Evolutionary conservation across 2,113 vertebrate species (phyloP), one percentile per base, ranked within the genome.

Genomic region (Garra rufa): DNA sequence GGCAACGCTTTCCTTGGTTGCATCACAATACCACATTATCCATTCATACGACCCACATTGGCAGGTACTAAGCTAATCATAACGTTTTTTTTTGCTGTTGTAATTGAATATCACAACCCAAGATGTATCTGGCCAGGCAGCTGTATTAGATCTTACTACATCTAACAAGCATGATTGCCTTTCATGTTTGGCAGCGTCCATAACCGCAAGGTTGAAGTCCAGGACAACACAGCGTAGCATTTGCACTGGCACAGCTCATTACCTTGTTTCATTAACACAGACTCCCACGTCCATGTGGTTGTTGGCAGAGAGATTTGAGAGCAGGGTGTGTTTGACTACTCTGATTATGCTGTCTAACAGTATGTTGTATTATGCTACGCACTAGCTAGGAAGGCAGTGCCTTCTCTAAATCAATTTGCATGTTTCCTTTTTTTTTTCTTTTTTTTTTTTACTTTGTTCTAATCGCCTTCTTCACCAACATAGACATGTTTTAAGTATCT

Each of bases 191-290:
- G 80, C 80, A 82, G 46, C 6, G 10, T 30, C 44, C 80, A 70
- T 69, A 70, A 55, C 17, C 46, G 48, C 80, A 82, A 82, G 80
- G 80, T 82, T 69, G 65, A 70, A 55, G 46, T 82, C 65, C 79
- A 82, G 79, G 46, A 82, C 65, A 82, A 70, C 63, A 24, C 65
- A 41, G 46, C 46, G 43, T 41, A 82, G 46, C 79, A 24, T 70
- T 70, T 70, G 46, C 79, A 24, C 65, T 70, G 79, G 65, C 79
- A 70, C 26, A 81, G 44, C 79, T 82, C 80, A 82, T 82, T 82
- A 82, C 80, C 80, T 82, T 82, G 80, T 70, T 82, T 70, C 65
- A 71, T 82, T 82, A 70, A 70, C 78, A 81, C 80, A 70, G 46
- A 70, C 80, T 82, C 65, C 80, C 80, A 70, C 46, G 14, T 69